Conservation (phyloP, 2,113 vertebrate genomes). For the Notothenia rossii region DNA sequence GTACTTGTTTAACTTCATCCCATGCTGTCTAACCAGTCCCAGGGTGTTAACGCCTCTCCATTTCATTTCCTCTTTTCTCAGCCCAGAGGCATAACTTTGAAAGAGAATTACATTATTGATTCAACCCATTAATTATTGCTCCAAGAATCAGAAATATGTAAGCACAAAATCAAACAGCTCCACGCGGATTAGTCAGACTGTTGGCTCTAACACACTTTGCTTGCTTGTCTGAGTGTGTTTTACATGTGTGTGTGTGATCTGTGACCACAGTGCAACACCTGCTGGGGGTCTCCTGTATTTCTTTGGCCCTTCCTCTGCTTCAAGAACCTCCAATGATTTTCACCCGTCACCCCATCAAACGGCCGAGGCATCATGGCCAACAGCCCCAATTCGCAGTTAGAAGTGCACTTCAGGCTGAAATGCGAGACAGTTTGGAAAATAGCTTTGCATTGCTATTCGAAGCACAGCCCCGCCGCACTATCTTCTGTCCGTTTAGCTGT, state of each 20-base stretch:
- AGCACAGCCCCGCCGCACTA: constrained; percentile 42
- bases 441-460: constrained; percentile 61
- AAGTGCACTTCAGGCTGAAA: constrained; percentile 56
- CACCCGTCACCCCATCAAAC: constrained; percentile 46
- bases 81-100: constrained; percentile 37
- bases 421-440: constrained; percentile 36
- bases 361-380: constrained; percentile 53
- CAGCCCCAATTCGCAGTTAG: constrained; percentile 34
- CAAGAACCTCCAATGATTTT: constrained; percentile 36
- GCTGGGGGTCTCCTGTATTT: constrained; percentile 21
- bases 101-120: constrained; percentile 57
- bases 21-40: neutral
- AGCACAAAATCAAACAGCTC: constrained; percentile 5
- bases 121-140: constrained; percentile 51
- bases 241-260: constrained; percentile 9
- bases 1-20: neutral
- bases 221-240: neutral
- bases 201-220: too few relatives aligned
- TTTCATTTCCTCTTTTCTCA: constrained; percentile 29
- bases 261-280: constrained; percentile 33
- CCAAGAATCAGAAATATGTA: constrained; percentile 27
- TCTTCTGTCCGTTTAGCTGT: constrained; percentile 55
- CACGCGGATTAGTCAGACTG: constrained; percentile 4
- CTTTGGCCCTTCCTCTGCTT: constrained; percentile 29
- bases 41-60: constrained; percentile 26